These are phyloP conservation scores for Allophyes oxyacanthae DNA, from an alignment of 2,888 invertebrate species.

Conservation along the genomic window DNA sequence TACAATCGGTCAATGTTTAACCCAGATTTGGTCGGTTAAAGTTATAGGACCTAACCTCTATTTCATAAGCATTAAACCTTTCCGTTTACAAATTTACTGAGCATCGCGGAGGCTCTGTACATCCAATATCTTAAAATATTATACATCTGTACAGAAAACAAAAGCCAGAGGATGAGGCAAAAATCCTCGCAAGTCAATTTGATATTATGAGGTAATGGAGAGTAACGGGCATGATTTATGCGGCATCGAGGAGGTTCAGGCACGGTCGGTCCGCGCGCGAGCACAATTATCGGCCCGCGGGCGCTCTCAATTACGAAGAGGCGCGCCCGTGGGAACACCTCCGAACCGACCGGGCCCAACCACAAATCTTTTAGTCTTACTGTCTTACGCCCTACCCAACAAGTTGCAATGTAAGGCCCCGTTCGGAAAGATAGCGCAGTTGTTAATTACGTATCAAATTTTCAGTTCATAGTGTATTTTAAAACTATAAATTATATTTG, in stretches of 20 bases:
- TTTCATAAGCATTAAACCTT: no score
- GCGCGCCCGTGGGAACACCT: conserved; percentile 86
- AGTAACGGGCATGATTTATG: conserved; percentile 88
- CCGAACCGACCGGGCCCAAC: conserved; percentile 75
- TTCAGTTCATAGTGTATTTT: conserved; percentile 1
- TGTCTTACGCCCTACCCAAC: conserved; percentile 76
- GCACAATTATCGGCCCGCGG: conserved; percentile 89
- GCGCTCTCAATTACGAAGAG: conserved; percentile 89
- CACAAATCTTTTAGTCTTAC: conserved; percentile 84
- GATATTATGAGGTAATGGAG: conserved; percentile 88
- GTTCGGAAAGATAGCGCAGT: conserved; percentile 40
- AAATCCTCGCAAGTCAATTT: conserved; percentile 86
- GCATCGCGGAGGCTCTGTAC: neutral
- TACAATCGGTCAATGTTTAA: no score
- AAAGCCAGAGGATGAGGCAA: conserved; percentile 63
- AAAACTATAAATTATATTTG: no score
- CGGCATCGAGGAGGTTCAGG: conserved; percentile 68
- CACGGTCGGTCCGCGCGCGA: conserved; percentile 77
- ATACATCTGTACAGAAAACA: conserved; percentile 58
- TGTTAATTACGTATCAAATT: conserved; percentile 35
- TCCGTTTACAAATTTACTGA: no score
- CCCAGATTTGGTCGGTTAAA: no score
- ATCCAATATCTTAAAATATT: conserved; percentile 51
- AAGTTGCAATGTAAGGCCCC: conserved; percentile 68
- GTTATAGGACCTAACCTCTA: no score